Evolutionary conservation across 2,113 vertebrate genomes (phyloP).

Genomic region (Ceuthmochares aereus): DNA sequence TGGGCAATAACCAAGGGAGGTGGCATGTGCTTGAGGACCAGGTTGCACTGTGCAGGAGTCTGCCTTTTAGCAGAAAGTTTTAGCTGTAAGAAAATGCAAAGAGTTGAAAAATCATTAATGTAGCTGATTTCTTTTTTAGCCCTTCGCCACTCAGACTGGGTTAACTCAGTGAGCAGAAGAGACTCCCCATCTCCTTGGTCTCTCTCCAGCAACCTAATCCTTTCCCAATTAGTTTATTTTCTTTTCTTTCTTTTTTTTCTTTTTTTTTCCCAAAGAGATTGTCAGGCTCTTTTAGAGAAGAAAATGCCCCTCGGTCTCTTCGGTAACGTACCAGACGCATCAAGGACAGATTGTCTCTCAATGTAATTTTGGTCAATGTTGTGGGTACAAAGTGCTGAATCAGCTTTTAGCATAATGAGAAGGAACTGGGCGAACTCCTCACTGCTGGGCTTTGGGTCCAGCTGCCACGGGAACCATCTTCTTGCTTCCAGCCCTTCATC

Average conservation of each 20-base stretch:
- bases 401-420: not conserved
- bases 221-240: not conserved
- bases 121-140: not conserved
- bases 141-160: not conserved
- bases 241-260: not conserved
- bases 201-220: not conserved
- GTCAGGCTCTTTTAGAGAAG: not conserved
- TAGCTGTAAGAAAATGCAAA: not conserved
- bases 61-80: not conserved
- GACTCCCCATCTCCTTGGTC: not conserved
- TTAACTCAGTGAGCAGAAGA: not conserved
- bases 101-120: not conserved
- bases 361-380: not conserved
- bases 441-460: not conserved
- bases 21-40: not conserved
- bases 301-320: not conserved
- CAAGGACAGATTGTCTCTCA: not conserved
- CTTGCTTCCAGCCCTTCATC: not conserved
- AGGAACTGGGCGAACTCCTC: not conserved
- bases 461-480: not conserved
- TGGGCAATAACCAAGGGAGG: not conserved
- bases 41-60: fast-evolving
- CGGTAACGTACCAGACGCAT: not conserved
- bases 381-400: not conserved
- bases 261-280: not conserved